Conservation (phyloP, 2,797 vertebrate genomes). For the Trichosurus vulpecula region DNA sequence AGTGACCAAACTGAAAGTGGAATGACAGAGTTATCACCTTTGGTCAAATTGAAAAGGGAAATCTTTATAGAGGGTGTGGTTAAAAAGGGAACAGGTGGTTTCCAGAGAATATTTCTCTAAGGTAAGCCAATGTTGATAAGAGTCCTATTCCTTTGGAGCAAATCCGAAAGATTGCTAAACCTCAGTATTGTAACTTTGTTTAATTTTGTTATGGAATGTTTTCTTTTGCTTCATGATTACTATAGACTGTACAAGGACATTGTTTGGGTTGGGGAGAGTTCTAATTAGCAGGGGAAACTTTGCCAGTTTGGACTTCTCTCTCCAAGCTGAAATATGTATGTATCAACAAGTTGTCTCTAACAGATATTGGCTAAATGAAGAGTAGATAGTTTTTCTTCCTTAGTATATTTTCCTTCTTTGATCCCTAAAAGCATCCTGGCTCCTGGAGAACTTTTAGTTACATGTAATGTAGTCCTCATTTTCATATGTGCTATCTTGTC, state of each 20-base stretch:
- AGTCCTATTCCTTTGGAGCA: background rate
- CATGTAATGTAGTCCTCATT: background rate
- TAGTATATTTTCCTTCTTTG: background rate
- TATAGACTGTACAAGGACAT: background rate
- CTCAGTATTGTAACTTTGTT: background rate
- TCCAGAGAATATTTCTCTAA: background rate
- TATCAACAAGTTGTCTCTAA: background rate
- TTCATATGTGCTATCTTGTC: background rate
- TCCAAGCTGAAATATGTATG: background rate
- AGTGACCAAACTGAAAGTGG: background rate
- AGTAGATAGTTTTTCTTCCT: background rate
- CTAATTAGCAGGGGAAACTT: background rate
- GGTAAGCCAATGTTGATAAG: background rate
- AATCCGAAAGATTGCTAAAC: background rate
- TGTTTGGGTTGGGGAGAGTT: background rate
- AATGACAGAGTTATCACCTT: background rate
- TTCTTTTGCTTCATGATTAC: background rate
- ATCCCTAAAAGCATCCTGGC: background rate
- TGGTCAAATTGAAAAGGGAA: background rate
- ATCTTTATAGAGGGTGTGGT: background rate
- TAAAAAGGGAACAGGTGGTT: background rate
- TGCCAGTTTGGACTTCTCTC: background rate
- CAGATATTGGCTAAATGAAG: background rate
- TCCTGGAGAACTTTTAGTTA: background rate
- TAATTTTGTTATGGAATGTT: background rate